Evolutionary conservation across 2,797 vertebrate species (phyloP), one percentile per base, ranked within the genome.

Genomic region (Poliocrania exsul): DNA sequence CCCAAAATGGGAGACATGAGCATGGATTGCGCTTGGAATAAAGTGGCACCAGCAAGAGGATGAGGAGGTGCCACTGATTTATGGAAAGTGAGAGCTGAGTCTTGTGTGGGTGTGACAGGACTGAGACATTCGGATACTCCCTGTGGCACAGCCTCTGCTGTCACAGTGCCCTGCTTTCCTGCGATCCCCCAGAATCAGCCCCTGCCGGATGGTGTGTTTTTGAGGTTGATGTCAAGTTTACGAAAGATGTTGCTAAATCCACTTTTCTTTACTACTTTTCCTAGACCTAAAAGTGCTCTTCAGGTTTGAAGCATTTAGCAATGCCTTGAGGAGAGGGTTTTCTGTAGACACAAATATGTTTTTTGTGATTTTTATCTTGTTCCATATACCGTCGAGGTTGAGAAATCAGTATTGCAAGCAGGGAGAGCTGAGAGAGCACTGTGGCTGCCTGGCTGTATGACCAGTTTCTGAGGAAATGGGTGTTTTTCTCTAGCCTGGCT

Each of bases 1-100:
- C 38, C 23, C 51, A 1, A 67, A 62, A 17, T 0, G 1, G n/a
- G 60, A 54, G 28, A 40, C 31, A 13, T 1, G 50, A 35, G 57
- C 11, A 10, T 16, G 66, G 78, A 35, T 28, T 46, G 61, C 0
- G 0, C 24, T 29, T 24, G 78, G 50, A 87, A 38, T 53, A 18
- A 38, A 54, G 87, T 1, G 1, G 33, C 19, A 61, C 7, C 19
- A n/a, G 47, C 23, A 18, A 38, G 47, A 37, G 31, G 10, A 13
- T 16, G 61, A 62, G 79, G 60, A 62, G 35, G 56, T 91, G 61
- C 60, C 29, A 0, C 16, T 10, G 19, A 8, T n/a, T 16, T 17
- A 25, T 0, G 16, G 51, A 56, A 62, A 33, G 81, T 5, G 65
- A 62, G 73, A 91, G 44, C 40, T 0, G 0, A 66, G 65, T 9